Conservation (phyloP, 2,113 vertebrate genomes). For the Ovis canadensis region DNA sequence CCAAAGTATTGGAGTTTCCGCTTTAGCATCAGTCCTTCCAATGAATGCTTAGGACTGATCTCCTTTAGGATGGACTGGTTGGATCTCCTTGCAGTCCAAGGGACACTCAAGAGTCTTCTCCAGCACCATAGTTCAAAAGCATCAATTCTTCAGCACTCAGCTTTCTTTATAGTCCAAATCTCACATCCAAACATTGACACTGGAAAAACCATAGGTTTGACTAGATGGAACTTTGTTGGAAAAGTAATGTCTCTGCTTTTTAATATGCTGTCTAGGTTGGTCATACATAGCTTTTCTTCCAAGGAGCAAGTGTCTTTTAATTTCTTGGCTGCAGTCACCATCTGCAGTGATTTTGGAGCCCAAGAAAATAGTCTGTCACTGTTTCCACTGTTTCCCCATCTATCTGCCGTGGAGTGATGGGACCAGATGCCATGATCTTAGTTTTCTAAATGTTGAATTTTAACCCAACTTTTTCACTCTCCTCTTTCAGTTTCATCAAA, state of each 20-base stretch:
- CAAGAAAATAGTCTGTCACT: not conserved
- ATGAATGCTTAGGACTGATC: not conserved
- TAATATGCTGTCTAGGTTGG: not conserved
- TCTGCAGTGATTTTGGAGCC: not conserved
- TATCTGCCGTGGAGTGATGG: not conserved
- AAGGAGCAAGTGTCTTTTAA: not conserved
- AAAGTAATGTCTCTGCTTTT: not conserved
- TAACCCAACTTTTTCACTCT: not conserved
- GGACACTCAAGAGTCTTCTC: not conserved
- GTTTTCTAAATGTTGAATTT: not conserved
- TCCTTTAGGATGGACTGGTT: not conserved
- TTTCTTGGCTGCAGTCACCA: not conserved
- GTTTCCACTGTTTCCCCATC: not conserved
- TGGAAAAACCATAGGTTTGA: not conserved
- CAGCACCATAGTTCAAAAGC: not conserved
- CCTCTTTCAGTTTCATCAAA: not conserved
- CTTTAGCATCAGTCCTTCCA: not conserved
- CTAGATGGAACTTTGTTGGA: not conserved
- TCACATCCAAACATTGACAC: not conserved
- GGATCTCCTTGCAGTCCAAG: not conserved
- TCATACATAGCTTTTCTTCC: not conserved
- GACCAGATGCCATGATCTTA: not conserved
- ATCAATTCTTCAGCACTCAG: not conserved
- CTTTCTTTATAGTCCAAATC: not conserved
- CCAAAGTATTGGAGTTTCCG: not conserved